These are phyloP conservation scores for Cossypha caffra DNA, from an alignment of 2,797 vertebrate genomes.

Conservation along the genomic window DNA sequence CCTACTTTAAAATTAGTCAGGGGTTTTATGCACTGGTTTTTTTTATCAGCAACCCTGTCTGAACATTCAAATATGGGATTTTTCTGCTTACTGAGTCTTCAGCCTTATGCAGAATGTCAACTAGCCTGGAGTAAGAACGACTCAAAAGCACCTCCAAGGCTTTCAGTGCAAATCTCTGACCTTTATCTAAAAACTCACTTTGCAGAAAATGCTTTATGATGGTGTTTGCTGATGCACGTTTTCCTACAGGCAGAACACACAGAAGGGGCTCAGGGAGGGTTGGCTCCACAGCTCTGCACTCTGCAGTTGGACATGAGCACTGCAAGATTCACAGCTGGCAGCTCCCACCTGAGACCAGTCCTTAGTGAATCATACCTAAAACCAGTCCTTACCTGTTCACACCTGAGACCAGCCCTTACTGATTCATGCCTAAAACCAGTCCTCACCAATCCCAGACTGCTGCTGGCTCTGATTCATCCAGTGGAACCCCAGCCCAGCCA, in stretches of 20 bases:
- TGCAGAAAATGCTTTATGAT: not conserved
- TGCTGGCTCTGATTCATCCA: not conserved
- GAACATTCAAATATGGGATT: not conserved
- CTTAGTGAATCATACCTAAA: not conserved
- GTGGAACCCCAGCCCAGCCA: not conserved
- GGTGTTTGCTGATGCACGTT: not conserved
- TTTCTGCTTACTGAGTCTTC: conserved; percentile 6
- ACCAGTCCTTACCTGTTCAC: not conserved
- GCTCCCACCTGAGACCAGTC: not conserved
- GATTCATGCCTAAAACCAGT: not conserved
- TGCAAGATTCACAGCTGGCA: not conserved
- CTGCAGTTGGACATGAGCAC: rapidly evolving
- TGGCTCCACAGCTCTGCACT: not conserved
- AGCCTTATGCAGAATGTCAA: not conserved
- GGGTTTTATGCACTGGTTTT: not conserved
- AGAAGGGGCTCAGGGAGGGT: not conserved
- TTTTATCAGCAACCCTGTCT: not conserved
- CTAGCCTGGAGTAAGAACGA: not conserved
- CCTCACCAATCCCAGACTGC: not conserved
- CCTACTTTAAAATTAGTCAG: not conserved
- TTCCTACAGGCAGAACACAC: not conserved
- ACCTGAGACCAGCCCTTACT: not conserved
- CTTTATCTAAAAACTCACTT: conserved; percentile 29
- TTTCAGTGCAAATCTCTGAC: conserved; percentile 26
- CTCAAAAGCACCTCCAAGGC: not conserved